Base-by-base conservation (phyloP, 2,888 invertebrate species). In the Pegoplata infirma region DNA sequence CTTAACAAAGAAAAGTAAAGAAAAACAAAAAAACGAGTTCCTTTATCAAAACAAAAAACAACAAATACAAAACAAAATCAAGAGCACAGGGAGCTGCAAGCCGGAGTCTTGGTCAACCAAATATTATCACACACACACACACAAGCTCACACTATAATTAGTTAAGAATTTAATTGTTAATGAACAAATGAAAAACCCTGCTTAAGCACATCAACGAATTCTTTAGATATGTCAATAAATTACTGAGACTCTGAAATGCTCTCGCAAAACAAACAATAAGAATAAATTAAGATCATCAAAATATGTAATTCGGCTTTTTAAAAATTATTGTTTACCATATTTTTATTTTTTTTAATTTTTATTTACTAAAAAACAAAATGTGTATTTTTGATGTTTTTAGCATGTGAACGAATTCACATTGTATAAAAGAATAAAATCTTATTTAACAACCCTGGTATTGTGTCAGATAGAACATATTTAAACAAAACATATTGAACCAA, bases 161-260 rank as follows among this genome's bases (percentile, higher is more conserved):
- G 49, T 73, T 16, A 67, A 71, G 68, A 71, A 58, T 68, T 76
- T n/a, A n/a, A 12, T 36, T 44, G 63, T 53, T 32, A 71, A 14
- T 44, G 61, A 64, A 61, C 53, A 66, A 69, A 44, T n/a, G 4
- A 61, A 51, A 68, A 46, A 69, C 5, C n/a, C 12, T 64, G 32
- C 56, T 75, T 49, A 61, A 82, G 68, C 80, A 80, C 73, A 68
- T 68, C 64, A 59, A 59, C 59, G 47, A 67, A 32, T 72, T 63
- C 44, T 61, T 28, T 51, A 72, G 25, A 63, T 63, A 68, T 12
- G 46, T 66, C 19, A 44, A 63, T 46, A 32, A 67, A 67, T 28
- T 55, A 51, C 25, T 25, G 49, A 73, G 32, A 61, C 55, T 58
- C 58, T 2, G 25, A 63, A 46, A 19, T 5, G 2, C 63, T 49